phyloP scores from a whole-genome alignment of 2,888 invertebrate genomes.

The Stegana nigrithorax region DNA sequence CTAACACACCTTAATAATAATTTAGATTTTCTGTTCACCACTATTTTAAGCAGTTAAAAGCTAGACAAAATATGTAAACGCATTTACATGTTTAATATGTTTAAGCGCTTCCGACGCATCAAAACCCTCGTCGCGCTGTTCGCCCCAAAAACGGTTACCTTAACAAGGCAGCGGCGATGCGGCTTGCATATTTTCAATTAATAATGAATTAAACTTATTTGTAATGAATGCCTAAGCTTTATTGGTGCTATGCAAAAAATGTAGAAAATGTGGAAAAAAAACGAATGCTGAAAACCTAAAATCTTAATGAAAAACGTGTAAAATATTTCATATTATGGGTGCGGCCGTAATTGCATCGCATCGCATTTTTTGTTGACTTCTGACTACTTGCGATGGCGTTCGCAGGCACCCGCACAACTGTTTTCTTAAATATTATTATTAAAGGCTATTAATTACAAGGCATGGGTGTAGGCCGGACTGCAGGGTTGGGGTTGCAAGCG shows the following conservation, averaged over 20 bases:
- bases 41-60: too few relatives aligned
- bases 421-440: conserved; percentile 47
- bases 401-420: conserved; percentile 38
- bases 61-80: too few relatives aligned
- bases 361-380: too few relatives aligned
- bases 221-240: conserved; percentile 18
- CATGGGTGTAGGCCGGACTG: background rate
- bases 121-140: background rate
- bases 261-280: too few relatives aligned
- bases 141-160: too few relatives aligned
- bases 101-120: conserved; percentile 7
- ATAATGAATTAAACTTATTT: conserved; percentile 13
- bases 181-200: conserved; percentile 54
- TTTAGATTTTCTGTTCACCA: too few relatives aligned
- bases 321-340: conserved; percentile 7
- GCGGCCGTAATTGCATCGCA: conserved; percentile 1
- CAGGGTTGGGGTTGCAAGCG: background rate
- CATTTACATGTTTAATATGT: too few relatives aligned
- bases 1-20: too few relatives aligned
- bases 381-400: background rate
- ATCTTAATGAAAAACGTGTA: too few relatives aligned
- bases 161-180: conserved; percentile 43
- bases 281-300: too few relatives aligned
- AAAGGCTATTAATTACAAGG: conserved; percentile 59
- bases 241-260: too few relatives aligned